Conservation (phyloP, 37 sponge, comb jelly and placozoan species). For the Petrosia ficiformis region DNA sequence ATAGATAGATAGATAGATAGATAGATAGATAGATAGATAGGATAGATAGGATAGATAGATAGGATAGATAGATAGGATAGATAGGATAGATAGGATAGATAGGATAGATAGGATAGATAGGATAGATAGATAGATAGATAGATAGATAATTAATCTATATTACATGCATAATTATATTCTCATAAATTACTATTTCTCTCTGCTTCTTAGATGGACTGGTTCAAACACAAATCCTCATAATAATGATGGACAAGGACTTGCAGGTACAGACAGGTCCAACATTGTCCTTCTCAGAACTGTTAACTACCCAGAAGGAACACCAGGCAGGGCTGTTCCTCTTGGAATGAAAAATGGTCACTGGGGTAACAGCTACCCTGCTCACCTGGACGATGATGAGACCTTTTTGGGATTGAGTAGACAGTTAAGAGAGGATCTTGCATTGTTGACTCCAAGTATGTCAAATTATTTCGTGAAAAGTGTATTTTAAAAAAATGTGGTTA, state of each 20-base stretch:
- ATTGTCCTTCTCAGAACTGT: conserved; percentile 75
- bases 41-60: no score
- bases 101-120: not conserved
- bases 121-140: no score
- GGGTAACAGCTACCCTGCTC: conserved; percentile 87
- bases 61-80: no score
- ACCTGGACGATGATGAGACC: conserved; percentile 37
- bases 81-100: not conserved
- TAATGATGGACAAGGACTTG: conserved; percentile 94
- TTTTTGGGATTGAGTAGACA: conserved; percentile 58
- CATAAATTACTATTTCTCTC: no score
- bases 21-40: no score
- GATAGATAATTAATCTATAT: not conserved
- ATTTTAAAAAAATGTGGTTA: not conserved
- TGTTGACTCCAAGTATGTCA: not conserved
- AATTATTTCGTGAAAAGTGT: not conserved
- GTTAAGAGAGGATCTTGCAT: conserved; percentile 55
- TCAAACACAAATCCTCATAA: conserved; percentile 97
- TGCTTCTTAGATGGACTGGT: conserved; percentile 91
- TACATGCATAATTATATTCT: not conserved
- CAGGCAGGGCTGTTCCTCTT: conserved; percentile 24
- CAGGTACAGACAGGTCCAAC: conserved; percentile 95
- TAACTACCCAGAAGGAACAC: conserved; percentile 63
- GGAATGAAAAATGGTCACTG: conserved; percentile 71
- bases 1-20: no score